Evolutionary conservation across 2,113 vertebrate genomes (phyloP), one percentile per base, ranked within the genome.

Genomic region (Electrona antarctica): DNA sequence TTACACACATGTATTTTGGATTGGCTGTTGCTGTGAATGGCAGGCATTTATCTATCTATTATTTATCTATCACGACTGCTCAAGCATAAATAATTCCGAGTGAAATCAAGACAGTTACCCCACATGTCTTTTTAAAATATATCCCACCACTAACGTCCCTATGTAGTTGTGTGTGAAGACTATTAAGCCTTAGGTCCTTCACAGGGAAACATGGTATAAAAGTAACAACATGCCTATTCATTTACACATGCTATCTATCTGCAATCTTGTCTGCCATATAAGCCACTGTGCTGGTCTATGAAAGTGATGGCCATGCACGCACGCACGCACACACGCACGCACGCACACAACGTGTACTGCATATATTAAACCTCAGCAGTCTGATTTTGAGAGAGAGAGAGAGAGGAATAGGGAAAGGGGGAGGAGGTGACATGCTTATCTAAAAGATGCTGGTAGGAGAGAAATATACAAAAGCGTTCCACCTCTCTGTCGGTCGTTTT

Each of bases 1-100:
- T 78, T 71, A 84, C 75, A 63, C 46, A 56, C 63, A 77, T 6
- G 33, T 41, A 6, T 6, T 41, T 41, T 41, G 33, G 77, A 76
- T 8, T 61, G 61, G 75, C 68, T 5, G 60, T 46, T 0, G 74
- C 73, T 0, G 81, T 85, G 73, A 67, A 41, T 41, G 33, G 33
- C 33, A 41, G 33, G 33, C 33, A 41, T 41, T 41, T 41, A 41
- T 41, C 5, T 4, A 41, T 41, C 1, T 2, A 41, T 41, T 41
- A 41, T 41, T 41, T 41, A 41, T 41, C 33, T 41, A 41, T 41
- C 33, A 2, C 33, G 33, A 41, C 33, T 41, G 33, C 33, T 41
- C 33, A 6, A 41, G 33, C 33, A 41, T 41, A 4, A 41, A 41
- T 41, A 41, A 41, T 41, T 41, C 33, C 33, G 5, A 41, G 33